Conservation (phyloP, 1,140 invertebrate species). For the Monochamus saltuarius region DNA sequence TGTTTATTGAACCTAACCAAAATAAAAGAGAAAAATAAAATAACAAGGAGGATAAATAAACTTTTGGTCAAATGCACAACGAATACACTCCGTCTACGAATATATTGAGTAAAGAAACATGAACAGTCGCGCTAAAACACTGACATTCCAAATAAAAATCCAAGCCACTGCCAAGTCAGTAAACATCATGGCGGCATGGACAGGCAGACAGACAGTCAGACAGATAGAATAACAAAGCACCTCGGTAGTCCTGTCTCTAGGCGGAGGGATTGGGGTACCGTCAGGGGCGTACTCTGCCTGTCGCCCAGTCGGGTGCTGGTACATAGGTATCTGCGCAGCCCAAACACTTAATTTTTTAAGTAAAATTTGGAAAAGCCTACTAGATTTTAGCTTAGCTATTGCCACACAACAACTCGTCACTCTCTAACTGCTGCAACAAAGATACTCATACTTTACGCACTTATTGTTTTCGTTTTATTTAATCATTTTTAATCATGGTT, state of each 20-base stretch:
- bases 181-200: constrained; percentile 9
- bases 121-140: constrained; percentile 1
- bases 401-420: constrained; percentile 18
- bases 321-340: constrained; percentile 59
- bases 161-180: constrained; percentile 17
- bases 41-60: constrained; percentile 1
- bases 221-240: constrained; percentile 50
- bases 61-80: constrained; percentile 20
- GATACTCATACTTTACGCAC: too few relatives aligned
- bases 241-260: constrained; percentile 60
- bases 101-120: not conserved
- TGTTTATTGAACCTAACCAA: too few relatives aligned
- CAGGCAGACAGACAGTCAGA: constrained; percentile 34
- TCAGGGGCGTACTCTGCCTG: constrained; percentile 57
- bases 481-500: too few relatives aligned
- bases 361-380: constrained; percentile 16
- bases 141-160: constrained; percentile 8
- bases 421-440: too few relatives aligned
- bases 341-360: constrained; percentile 24
- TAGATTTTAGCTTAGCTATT: not conserved
- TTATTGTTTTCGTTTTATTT: too few relatives aligned
- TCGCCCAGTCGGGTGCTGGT: constrained; percentile 56
- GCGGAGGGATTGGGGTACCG: constrained; percentile 54
- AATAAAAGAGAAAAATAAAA: not conserved
- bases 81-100: not conserved